A percentile compares a stretch with the other conserved stretches of the same genome.
phyloP scores from a whole-genome alignment of 2,797 vertebrate species.

The Notolabrus celidotus region DNA sequence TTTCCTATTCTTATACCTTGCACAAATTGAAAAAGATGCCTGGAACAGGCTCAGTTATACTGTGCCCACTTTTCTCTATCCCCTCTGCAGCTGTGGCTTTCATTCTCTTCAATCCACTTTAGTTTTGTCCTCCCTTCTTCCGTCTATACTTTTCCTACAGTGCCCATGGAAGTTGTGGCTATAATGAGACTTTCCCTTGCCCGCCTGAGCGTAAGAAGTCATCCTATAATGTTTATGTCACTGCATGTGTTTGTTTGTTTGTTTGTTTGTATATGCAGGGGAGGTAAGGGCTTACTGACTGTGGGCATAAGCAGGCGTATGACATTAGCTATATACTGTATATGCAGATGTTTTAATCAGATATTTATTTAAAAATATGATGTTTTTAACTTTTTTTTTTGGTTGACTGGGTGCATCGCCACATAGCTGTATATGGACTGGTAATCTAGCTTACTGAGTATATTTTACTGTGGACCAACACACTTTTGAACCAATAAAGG shows the following conservation, averaged over 20 bases:
- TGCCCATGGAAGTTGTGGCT: conserved; percentile 34
- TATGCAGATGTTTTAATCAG: neutral
- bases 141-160: conserved; percentile 1
- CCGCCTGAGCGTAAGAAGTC: conserved; percentile 39
- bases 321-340: neutral
- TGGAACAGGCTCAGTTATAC: conserved; percentile 6
- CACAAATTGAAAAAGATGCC: conserved; percentile 17
- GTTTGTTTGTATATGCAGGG: neutral
- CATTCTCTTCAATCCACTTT: neutral
- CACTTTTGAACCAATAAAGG: too few species aligned
- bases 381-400: too few species aligned
- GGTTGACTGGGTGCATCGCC: too few species aligned
- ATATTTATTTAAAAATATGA: too few species aligned
- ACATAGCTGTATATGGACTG: too few species aligned
- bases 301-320: neutral
- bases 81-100: conserved; percentile 10
- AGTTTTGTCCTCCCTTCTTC: neutral
- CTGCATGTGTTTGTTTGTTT: conserved; percentile 13
- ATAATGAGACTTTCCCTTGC: conserved; percentile 51
- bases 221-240: conserved; percentile 29
- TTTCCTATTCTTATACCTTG: conserved; percentile 19
- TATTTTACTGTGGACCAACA: too few species aligned
- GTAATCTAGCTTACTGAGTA: too few species aligned
- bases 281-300: neutral
- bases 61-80: conserved; percentile 9